Conservation (phyloP, 2,888 invertebrate species). For the Macrophya annulata region DNA sequence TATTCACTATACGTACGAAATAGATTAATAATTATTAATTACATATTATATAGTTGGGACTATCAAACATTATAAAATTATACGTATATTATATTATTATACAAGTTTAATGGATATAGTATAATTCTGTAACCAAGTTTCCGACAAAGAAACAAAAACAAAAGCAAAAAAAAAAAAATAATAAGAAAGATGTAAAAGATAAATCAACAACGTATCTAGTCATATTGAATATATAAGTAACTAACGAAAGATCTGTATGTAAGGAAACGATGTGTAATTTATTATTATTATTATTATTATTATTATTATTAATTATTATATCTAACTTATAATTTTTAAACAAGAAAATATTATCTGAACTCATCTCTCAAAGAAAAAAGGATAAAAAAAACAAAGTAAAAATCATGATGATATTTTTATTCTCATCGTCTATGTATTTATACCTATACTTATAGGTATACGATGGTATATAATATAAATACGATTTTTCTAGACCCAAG, state of each 20-base stretch:
- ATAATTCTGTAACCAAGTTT: constrained; percentile 6
- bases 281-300: too few relatives aligned
- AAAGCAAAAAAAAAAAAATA: background rate
- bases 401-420: background rate
- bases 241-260: constrained; percentile 23
- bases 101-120: background rate
- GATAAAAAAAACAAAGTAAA: background rate
- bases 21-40: background rate
- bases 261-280: constrained; percentile 12
- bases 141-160: background rate
- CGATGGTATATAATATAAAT: background rate
- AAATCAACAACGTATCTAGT: constrained; percentile 40
- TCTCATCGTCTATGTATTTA: background rate
- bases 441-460: too few relatives aligned
- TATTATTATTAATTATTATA: background rate
- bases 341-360: background rate
- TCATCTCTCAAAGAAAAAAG: background rate
- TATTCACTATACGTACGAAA: background rate
- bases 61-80: background rate
- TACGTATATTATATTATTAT: background rate
- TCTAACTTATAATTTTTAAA: background rate
- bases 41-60: background rate
- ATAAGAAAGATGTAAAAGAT: background rate
- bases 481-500: background rate
- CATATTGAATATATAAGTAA: constrained; percentile 15